phyloP scores from a whole-genome alignment of 2,113 vertebrate species.

The Bos indicus region DNA sequence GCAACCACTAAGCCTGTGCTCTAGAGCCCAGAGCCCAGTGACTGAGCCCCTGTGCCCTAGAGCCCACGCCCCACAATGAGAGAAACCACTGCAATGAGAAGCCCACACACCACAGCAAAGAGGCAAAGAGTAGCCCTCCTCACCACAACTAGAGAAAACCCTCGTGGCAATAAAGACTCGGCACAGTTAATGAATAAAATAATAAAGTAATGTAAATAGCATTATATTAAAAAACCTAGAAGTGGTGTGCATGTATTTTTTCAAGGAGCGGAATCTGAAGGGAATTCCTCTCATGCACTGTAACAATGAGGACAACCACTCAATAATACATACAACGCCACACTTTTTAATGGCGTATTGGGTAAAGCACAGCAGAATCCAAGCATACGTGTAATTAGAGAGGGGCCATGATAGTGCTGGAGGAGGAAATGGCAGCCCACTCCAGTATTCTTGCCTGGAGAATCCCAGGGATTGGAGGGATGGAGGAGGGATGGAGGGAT shows the following conservation, averaged over 20 bases:
- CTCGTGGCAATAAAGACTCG: rapidly evolving
- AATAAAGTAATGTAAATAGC: neutral
- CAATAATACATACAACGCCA: neutral
- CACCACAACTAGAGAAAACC: neutral
- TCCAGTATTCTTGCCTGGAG: no score
- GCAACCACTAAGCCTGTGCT: rapidly evolving
- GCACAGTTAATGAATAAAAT: neutral
- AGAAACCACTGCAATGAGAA: rapidly evolving
- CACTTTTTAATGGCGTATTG: neutral
- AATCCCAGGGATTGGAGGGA: no score
- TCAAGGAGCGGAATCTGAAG: neutral
- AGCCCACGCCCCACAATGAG: neutral
- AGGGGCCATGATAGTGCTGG: rapidly evolving
- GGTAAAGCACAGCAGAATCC: neutral
- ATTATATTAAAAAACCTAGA: neutral
- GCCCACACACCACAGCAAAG: rapidly evolving
- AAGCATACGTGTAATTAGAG: rapidly evolving
- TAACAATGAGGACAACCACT: neutral
- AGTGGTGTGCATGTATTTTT: neutral
- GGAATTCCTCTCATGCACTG: neutral
- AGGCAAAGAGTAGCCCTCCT: neutral
- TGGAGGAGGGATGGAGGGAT: no score
- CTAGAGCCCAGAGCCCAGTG: neutral
- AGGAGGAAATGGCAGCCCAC: no score
- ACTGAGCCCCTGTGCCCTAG: neutral